Percentiles rank a stretch among this genome's conserved stretches.
Conservation (phyloP, 1,140 invertebrate species). For the Drosophila ambigua region DNA sequence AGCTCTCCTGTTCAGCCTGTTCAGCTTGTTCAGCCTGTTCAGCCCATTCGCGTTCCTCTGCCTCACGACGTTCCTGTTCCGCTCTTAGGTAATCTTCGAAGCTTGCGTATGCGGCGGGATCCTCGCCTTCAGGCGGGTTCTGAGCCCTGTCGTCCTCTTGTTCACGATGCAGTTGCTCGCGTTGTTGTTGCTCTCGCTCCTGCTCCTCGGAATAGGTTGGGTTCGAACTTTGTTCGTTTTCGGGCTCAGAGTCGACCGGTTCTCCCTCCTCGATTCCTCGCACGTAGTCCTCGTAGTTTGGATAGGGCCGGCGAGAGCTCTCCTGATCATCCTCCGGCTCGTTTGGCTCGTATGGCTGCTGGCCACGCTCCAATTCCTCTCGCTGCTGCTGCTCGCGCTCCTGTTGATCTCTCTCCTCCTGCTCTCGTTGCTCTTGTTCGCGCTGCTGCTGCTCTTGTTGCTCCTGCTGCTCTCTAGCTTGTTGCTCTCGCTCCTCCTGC, state of each 20-base stretch:
- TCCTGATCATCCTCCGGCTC: constrained; percentile 3
- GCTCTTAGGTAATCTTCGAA: constrained; percentile 33
- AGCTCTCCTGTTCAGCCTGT: background rate
- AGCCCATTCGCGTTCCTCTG: constrained; percentile 14
- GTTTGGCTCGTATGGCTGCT: background rate
- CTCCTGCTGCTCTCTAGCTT: background rate
- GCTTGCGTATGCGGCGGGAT: constrained; percentile 9
- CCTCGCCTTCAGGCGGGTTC: background rate
- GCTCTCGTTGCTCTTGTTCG: constrained; percentile 13
- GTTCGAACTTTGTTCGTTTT: background rate
- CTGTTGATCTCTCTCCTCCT: constrained; percentile 27
- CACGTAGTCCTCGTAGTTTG: constrained; percentile 12
- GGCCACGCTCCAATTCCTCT: constrained; percentile 5
- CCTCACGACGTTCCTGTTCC: constrained; percentile 12
- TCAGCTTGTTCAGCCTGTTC: background rate
- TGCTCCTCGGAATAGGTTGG: constrained; percentile 21
- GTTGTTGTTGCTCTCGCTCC: constrained; percentile 12
- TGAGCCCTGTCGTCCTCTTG: constrained; percentile 10
- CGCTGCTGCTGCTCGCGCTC: constrained; percentile 35
- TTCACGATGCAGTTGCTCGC: constrained; percentile 17
- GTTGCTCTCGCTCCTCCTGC: constrained; percentile 11
- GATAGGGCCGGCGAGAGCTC: constrained; percentile 4
- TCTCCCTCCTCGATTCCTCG: constrained; percentile 7
- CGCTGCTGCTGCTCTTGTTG: constrained; percentile 15
- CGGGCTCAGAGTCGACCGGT: background rate